phyloP scores from a whole-genome alignment of 2,113 vertebrate genomes.

The Euleptes europaea region DNA sequence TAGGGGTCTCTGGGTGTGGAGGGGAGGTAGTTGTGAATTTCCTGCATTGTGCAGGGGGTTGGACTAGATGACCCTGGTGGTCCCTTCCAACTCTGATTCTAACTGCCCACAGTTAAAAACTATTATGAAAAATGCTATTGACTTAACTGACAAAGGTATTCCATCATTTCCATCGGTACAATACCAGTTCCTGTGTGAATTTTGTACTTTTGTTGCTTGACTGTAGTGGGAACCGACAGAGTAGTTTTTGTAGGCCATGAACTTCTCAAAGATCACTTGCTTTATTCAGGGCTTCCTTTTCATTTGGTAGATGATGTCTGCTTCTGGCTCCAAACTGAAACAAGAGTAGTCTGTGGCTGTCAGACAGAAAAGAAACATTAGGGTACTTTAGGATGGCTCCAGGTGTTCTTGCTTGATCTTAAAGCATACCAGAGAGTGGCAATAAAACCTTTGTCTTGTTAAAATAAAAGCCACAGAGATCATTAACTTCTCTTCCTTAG shows the following conservation, averaged over 20 bases:
- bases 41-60: too few species aligned
- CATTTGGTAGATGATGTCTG: background rate
- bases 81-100: too few species aligned
- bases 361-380: background rate
- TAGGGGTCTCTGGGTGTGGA: too few species aligned
- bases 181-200: background rate
- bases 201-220: background rate
- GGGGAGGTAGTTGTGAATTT: too few species aligned
- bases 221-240: background rate
- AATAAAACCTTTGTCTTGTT: background rate
- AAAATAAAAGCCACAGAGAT: background rate
- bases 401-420: background rate
- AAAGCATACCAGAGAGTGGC: background rate
- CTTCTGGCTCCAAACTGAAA: background rate
- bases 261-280: background rate
- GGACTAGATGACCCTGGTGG: too few species aligned
- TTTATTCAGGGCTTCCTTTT: background rate
- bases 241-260: background rate
- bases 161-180: background rate
- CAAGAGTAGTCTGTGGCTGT: background rate
- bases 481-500: background rate
- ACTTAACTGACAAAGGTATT: background rate
- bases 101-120: background rate
- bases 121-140: background rate
- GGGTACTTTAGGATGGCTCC: background rate